Percentiles rank a stretch among this genome's conserved stretches.
These are phyloP conservation scores for Polia nebulosa DNA, from an alignment of 2,888 invertebrate species.

Conservation along the genomic window DNA sequence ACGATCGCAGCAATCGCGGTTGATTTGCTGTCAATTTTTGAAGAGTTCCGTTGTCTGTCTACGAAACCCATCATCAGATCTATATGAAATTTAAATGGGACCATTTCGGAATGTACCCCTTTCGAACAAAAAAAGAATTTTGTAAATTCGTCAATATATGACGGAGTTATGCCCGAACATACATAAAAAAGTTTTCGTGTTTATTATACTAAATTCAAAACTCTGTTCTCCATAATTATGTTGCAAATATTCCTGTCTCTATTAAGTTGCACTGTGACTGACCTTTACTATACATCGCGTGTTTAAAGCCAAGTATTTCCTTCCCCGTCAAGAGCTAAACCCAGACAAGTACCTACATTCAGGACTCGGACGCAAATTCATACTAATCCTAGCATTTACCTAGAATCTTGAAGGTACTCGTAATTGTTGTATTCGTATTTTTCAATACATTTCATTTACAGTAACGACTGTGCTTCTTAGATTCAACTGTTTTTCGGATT, in stretches of 20 bases:
- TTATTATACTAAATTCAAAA: not conserved
- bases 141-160: no score
- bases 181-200: no score
- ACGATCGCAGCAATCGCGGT: no score
- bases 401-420: constrained; percentile 17
- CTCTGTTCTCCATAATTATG: not conserved
- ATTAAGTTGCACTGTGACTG: constrained; percentile 16
- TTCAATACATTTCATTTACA: constrained; percentile 10
- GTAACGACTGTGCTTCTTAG: not conserved
- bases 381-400: constrained; percentile 25
- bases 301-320: constrained; percentile 42
- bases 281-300: constrained; percentile 48
- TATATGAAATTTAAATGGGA: no score
- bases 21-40: no score
- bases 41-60: no score
- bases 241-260: not conserved
- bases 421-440: constrained; percentile 17
- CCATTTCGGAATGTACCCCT: no score
- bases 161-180: no score
- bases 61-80: no score
- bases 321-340: constrained; percentile 33
- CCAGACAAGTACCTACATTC: constrained; percentile 26
- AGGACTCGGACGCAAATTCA: constrained; percentile 38
- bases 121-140: no score
- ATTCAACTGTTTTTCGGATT: not conserved